phyloP scores from a whole-genome alignment of 2,797 vertebrate genomes.

The Peromyscus eremicus region DNA sequence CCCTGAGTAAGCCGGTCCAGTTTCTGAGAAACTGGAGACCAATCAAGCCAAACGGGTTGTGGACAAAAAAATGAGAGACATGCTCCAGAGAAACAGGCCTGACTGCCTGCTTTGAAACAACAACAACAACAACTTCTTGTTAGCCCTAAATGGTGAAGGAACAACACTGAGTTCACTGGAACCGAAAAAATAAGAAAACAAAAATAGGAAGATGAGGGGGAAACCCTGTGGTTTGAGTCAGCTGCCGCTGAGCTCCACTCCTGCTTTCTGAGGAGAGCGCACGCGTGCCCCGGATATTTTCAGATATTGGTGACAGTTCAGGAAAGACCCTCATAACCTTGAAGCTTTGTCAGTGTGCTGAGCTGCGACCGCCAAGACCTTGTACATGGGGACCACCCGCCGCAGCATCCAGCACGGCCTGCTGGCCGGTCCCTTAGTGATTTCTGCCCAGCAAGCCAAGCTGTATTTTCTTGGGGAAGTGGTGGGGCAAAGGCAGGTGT shows the following conservation, averaged over 20 bases:
- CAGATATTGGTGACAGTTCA: not conserved
- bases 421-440: not conserved
- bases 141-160: not conserved
- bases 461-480: not conserved
- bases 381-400: not conserved
- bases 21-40: not conserved
- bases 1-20: accelerated
- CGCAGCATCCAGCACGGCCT: not conserved
- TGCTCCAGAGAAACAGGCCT: not conserved
- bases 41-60: not conserved
- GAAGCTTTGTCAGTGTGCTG: not conserved
- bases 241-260: accelerated
- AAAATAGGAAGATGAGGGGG: not conserved
- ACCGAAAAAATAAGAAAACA: not conserved
- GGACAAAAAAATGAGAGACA: not conserved
- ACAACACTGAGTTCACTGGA: not conserved
- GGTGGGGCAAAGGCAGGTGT: slow-evolving; percentile 14
- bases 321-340: not conserved
- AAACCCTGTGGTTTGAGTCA: not conserved
- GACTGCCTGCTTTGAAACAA: not conserved
- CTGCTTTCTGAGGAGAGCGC: not conserved
- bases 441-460: not conserved
- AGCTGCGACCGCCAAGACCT: not conserved
- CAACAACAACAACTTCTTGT: not conserved
- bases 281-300: slow-evolving; percentile 4